A percentile compares a stretch with the other conserved stretches of the same genome.
phyloP scores from a whole-genome alignment of 2,113 vertebrate genomes.

The Myotis lucifugus region DNA sequence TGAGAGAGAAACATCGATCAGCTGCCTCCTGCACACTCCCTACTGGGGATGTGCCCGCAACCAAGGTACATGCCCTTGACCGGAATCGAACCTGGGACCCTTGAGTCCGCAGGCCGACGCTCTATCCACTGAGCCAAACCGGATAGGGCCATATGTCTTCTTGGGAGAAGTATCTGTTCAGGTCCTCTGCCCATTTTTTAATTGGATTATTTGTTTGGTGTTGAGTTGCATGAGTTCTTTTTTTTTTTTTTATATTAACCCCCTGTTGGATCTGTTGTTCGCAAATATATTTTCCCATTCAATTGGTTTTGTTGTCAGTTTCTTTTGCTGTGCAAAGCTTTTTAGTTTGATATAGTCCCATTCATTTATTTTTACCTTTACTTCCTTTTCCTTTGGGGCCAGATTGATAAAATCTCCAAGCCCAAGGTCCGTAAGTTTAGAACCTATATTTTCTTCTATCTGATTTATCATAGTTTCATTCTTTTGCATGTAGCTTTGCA shows the following conservation, averaged over 20 bases:
- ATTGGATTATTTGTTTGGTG: background rate
- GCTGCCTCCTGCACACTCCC: too few relatives aligned
- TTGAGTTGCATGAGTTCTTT: background rate
- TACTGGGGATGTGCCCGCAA: too few relatives aligned
- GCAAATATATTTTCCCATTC: background rate
- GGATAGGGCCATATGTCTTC: background rate
- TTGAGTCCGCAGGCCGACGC: too few relatives aligned
- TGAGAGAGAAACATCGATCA: too few relatives aligned
- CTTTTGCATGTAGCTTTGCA: background rate
- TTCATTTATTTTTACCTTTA: background rate
- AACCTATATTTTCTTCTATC: background rate
- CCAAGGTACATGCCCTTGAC: too few relatives aligned
- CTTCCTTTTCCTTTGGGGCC: background rate
- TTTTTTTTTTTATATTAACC: background rate
- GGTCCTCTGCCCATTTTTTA: background rate
- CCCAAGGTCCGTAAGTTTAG: background rate
- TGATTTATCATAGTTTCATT: background rate
- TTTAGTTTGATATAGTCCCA: background rate
- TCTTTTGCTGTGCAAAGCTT: background rate
- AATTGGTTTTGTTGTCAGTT: background rate
- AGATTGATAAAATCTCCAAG: background rate
- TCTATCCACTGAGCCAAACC: too few relatives aligned
- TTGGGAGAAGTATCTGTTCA: background rate
- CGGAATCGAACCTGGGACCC: too few relatives aligned
- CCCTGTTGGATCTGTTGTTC: background rate